Evolutionary conservation across 2,797 vertebrate species (phyloP).

Genomic region (Chloroceryle inda): DNA sequence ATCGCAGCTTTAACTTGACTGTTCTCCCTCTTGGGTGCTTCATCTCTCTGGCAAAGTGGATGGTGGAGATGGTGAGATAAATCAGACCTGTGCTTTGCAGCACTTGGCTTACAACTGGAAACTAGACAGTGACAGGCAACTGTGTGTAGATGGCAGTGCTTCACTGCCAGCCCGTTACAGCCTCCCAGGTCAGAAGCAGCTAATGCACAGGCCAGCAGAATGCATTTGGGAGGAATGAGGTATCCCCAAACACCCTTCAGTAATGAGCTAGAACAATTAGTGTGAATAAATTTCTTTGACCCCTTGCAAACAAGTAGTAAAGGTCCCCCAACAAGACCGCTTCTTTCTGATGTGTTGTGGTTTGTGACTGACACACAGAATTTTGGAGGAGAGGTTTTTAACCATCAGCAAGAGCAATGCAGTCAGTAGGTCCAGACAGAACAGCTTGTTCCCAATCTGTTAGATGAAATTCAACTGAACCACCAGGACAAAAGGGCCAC

Average conservation of each 20-base stretch:
- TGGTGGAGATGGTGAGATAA: background rate
- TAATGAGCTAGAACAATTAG: background rate
- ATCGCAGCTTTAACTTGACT: background rate
- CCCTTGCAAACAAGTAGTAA: background rate
- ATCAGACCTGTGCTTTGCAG: background rate
- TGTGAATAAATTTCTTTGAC: background rate
- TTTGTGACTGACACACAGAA: background rate
- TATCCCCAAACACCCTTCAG: background rate
- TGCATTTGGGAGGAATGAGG: background rate
- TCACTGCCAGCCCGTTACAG: background rate
- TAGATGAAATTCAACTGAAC: background rate
- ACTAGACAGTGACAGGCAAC: background rate
- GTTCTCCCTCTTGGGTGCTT: background rate
- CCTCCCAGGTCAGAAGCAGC: background rate
- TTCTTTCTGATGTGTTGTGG: background rate
- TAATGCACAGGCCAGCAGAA: background rate
- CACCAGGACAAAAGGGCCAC: background rate
- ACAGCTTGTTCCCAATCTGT: background rate
- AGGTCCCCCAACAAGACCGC: background rate
- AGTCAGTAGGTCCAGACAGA: background rate
- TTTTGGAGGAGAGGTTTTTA: background rate
- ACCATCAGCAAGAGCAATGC: background rate
- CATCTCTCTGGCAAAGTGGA: background rate
- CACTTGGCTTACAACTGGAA: background rate
- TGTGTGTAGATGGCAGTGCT: conserved; percentile 34